A percentile compares a stretch with the other conserved stretches of the same genome.
These are phyloP conservation scores for Scomber colias DNA, from an alignment of 2,113 vertebrate species.

Conservation along the genomic window DNA sequence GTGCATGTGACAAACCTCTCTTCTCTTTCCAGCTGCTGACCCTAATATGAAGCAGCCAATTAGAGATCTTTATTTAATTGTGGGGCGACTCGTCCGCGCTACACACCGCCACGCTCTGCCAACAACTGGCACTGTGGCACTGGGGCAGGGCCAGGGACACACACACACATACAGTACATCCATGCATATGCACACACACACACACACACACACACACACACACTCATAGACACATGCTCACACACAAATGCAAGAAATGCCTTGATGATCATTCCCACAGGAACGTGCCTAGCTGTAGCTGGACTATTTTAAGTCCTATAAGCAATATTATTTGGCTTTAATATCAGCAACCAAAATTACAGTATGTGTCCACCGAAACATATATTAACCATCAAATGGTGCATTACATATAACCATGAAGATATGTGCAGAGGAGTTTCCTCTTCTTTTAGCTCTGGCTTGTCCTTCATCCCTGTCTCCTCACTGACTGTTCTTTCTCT, in stretches of 20 bases:
- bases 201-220: conserved; percentile 12
- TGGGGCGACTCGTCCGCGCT: conserved; percentile 88
- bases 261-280: conserved; percentile 86
- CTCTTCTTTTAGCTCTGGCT: conserved; percentile 24
- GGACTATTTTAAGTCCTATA: conserved; percentile 47
- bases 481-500: conserved; percentile 57
- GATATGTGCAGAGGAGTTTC: conserved; percentile 13
- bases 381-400: conserved; percentile 26
- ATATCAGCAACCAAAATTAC: conserved; percentile 42
- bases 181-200: conserved; percentile 1
- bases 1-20: conserved; percentile 78
- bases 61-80: conserved; percentile 97
- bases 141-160: conserved; percentile 56
- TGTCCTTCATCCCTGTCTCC: conserved; percentile 44
- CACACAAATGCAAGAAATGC: conserved; percentile 83
- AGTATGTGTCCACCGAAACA: conserved; percentile 25
- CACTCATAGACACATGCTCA: conserved; percentile 13
- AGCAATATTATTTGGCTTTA: conserved; percentile 46
- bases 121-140: conserved; percentile 66
- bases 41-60: conserved; percentile 94
- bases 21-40: conserved; percentile 93
- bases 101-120: conserved; percentile 78
- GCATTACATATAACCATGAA: conserved; percentile 1
- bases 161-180: conserved; percentile 25
- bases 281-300: conserved; percentile 41